Evolutionary conservation across 2,113 vertebrate species (phyloP), one percentile per base, ranked within the genome.

Genomic region (Chrysochloris asiatica): DNA sequence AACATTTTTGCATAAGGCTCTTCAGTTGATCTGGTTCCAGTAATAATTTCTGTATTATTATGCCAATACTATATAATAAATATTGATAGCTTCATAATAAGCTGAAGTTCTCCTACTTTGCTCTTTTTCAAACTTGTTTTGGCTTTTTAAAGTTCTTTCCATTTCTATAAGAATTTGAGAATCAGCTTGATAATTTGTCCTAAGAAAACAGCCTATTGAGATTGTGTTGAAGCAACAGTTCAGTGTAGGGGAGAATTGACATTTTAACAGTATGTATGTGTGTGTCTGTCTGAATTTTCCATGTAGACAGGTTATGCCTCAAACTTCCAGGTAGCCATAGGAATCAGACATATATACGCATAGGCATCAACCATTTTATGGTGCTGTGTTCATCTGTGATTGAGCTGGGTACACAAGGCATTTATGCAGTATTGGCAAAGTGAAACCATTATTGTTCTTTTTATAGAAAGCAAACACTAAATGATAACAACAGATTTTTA

Each of bases 131-230:
- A 56, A 56, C 17, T 56, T 56, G 54, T 56, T 56, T 56, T 19
- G 54, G 2, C 9, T 69, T 1, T 91, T 93, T 86, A 33, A 61
- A 89, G 72, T 45, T 78, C 3, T 83, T 89, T 52, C 3, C 14
- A 63, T 72, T 63, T 91, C 36, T 47, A 50, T 63, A 65, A 28
- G 3, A 63, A 48, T 87, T 80, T 80, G n/a, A 78, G 47, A 86
- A 75, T 91, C 30, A 89, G 21, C n/a, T 59, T 67, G 71, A 83
- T 56, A 86, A 36, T 82, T 86, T 78, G 26, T 83, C 61, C 43
- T 28, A 48, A 69, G 88, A 82, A 41, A 69, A 54, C 19, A 6
- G n/a, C 13, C 12, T 45, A 7, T 76, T 79, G 52, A 47, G 59
- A 54, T 56, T 56, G 54, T 56, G 54, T 56, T 56, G 54, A 56